Evolutionary conservation across 2,888 invertebrate genomes (phyloP), one percentile per base, ranked within the genome.

Genomic region (Agriopis aurantiaria): DNA sequence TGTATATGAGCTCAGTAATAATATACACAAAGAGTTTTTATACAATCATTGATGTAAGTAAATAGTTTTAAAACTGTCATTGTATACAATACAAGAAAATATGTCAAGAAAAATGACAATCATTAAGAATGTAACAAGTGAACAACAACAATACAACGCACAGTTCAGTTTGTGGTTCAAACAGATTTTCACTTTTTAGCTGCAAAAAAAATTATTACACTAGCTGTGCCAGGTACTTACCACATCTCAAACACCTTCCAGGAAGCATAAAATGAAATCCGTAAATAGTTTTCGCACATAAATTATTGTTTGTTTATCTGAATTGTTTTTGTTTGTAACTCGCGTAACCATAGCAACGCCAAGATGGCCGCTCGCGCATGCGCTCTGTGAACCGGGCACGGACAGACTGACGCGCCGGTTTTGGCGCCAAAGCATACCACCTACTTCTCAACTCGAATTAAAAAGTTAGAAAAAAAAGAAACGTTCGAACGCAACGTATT

Each of bases 331-430:
- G 83, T 83, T 82, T 86, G 83, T 83, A 80, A 71, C 83, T 79
- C 85, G 76, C 87, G 89, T 91, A 80, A 86, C 90, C 87, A 91
- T 91, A 81, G 84, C 85, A 88, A 92, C 89, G 76, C 74, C 74
- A 88, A 87, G 78, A 89, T 88, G 88, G 87, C 88, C 77, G 78
- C 61, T 67, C 74, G 79, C 88, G 89, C 91, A 89, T 90, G 91
- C 91, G 89, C 84, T 78, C 85, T 62, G 80, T 69, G 64, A 65
- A 77, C 82, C 82, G 83, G 77, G 73, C 85, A 80, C 84, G 80
- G 76, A 78, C 75, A 77, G 82, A 91, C 91, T 91, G 90, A 80
- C 82, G 88, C 40, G 69, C 67, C 67, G 70, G 72, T 88, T 91
- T 91, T 92, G 91, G 91, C 91, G 92, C 90, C 91, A 88, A 85